Conservation (phyloP, 2,888 invertebrate genomes). For the Tachina grossa region DNA sequence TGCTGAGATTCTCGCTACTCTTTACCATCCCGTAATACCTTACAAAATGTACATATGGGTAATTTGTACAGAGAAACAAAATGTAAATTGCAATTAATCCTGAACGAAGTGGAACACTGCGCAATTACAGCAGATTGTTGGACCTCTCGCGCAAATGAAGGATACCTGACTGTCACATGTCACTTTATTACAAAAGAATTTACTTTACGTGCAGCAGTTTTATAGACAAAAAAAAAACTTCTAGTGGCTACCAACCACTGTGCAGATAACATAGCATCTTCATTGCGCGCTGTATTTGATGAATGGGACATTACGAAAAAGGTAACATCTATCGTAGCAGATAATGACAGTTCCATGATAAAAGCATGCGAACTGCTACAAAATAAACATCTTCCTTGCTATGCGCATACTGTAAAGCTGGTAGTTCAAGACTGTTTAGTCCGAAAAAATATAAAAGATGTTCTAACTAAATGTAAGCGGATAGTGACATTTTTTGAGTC, state of each 20-base stretch:
- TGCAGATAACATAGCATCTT: constrained; percentile 35
- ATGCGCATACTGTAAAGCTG: too few relatives aligned
- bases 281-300: constrained; percentile 5
- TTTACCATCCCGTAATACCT: constrained; percentile 59
- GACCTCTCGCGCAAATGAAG: constrained; percentile 28
- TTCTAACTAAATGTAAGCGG: too few relatives aligned
- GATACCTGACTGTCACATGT: not conserved
- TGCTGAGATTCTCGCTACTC: too few relatives aligned
- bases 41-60: constrained; percentile 66
- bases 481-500: too few relatives aligned
- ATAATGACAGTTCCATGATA: constrained; percentile 42
- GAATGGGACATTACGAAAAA: constrained; percentile 42
- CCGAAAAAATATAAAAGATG: too few relatives aligned
- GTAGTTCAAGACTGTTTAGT: too few relatives aligned
- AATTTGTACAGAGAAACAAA: constrained; percentile 34
- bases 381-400: too few relatives aligned
- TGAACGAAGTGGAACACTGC: constrained; percentile 41
- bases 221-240: constrained; percentile 27
- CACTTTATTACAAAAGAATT: too few relatives aligned
- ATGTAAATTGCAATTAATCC: constrained; percentile 1
- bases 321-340: constrained; percentile 44
- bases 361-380: constrained; percentile 33
- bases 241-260: not conserved
- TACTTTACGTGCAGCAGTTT: constrained; percentile 34
- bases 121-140: constrained; percentile 30